These are phyloP conservation scores for Anthopleura xanthogrammica DNA, from an alignment of 92 coral and sea anemone species.

Conservation along the genomic window DNA sequence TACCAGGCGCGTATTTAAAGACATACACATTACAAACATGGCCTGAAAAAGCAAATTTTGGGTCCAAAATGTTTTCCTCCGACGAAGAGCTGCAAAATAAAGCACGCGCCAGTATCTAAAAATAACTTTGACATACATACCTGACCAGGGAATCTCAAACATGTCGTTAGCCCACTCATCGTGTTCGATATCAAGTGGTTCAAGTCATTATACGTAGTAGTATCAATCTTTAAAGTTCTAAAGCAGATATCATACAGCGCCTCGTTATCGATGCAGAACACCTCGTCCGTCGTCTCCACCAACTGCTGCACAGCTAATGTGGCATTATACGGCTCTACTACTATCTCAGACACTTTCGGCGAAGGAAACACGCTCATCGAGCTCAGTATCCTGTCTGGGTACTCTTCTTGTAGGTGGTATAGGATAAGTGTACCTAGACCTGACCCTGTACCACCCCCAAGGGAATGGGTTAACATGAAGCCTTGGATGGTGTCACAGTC, in stretches of 20 bases:
- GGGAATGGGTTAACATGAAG: slow-evolving; percentile 77
- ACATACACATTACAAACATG: too few species aligned
- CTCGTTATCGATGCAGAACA: slow-evolving; percentile 81
- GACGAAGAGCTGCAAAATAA: too few species aligned
- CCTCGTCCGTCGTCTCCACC: slow-evolving; percentile 83
- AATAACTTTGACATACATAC: slow-evolving; percentile 29
- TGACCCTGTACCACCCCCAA: slow-evolving; percentile 86
- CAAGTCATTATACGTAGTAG: slow-evolving; percentile 79
- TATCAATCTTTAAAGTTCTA: slow-evolving; percentile 67
- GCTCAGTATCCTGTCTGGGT: slow-evolving; percentile 80
- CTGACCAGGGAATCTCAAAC: slow-evolving; percentile 87
- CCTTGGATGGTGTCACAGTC: slow-evolving; percentile 81
- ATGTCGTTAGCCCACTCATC: slow-evolving; percentile 84
- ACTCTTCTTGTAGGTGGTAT: slow-evolving; percentile 80
- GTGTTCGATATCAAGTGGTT: slow-evolving; percentile 76
- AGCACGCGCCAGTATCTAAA: too few species aligned
- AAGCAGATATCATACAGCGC: slow-evolving; percentile 83
- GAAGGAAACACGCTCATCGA: slow-evolving; percentile 83
- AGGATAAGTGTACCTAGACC: slow-evolving; percentile 81
- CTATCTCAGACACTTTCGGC: slow-evolving; percentile 86
- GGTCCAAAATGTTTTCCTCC: too few species aligned
- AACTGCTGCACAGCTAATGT: slow-evolving; percentile 74
- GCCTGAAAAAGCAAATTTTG: too few species aligned
- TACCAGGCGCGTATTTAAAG: too few species aligned
- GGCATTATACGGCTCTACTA: slow-evolving; percentile 82